Evolutionary conservation across 2,113 vertebrate genomes (phyloP).

Genomic region (Myodes glareolus): DNA sequence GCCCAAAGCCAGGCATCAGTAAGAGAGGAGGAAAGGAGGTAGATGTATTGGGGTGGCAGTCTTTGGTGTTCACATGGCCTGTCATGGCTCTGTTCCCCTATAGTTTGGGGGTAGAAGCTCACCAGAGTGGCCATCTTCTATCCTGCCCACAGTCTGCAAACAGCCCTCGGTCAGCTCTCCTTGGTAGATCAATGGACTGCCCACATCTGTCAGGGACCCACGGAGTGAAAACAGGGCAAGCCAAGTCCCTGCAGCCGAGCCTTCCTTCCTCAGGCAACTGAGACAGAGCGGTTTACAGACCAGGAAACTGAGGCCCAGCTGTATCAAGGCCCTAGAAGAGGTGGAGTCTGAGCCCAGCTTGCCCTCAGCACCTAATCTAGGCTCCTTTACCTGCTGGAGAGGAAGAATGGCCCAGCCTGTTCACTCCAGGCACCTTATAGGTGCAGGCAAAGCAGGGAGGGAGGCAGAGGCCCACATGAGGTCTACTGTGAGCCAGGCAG

Average conservation of each 20-base stretch:
- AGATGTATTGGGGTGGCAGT: rapidly evolving
- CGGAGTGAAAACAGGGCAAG: background rate
- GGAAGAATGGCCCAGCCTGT: background rate
- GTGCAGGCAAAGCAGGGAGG: background rate
- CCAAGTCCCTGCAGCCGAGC: too few species aligned
- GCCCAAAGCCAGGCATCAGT: background rate
- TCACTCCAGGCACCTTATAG: background rate
- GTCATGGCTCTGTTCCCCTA: background rate
- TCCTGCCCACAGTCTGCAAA: background rate
- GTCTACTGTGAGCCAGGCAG: background rate
- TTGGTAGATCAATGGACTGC: background rate
- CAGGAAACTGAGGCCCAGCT: background rate
- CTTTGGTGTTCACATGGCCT: rapidly evolving
- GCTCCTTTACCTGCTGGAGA: background rate
- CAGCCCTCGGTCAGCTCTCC: background rate
- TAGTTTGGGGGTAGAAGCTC: background rate
- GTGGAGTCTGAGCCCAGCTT: background rate
- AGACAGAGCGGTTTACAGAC: background rate
- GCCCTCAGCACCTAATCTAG: background rate
- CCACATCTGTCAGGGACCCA: background rate
- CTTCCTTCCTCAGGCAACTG: background rate
- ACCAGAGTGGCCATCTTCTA: background rate
- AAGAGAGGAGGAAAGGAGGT: background rate
- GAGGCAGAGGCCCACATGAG: background rate
- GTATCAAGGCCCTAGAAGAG: background rate